Base-by-base conservation (phyloP, 2,888 invertebrate genomes). In the Lithodes maja region DNA sequence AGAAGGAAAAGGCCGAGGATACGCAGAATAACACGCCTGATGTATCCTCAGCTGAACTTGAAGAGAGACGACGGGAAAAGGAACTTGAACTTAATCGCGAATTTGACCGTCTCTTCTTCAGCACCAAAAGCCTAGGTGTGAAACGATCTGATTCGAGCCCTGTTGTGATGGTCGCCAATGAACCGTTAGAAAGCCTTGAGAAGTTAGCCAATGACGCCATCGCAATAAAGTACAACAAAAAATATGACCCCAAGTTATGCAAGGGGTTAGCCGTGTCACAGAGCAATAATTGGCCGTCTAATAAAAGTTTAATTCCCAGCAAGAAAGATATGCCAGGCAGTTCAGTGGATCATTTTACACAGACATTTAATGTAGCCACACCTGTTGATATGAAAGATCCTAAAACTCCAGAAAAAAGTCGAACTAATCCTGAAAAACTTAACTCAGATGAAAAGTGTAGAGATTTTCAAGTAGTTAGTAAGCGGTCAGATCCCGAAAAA, bases 1-100 rank as follows among this genome's bases (percentile, higher is more conserved):
- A 69, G 52, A 54, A 69, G 1, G 82, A 82, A 50, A 82, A 89
- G 55, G 68, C 33, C 9, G 82, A 85, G 71, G 89, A 86, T 15
- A 61, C 33, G 7, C 74, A 50, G 33, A 54, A 17, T 71, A 54
- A 17, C 17, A n/a, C 50, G 54, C 53, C 82, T 15, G 7, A 86
- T 5, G 33, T 33, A 33, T 86, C 88, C 2, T 17, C 71, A 49
- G 79, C 78, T 2, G 90, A 89, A 61, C 52, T 90, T 71, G 88
- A 86, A 83, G 90, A 90, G 80, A 85, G 90, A 7, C 82, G 90
- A n/a, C 82, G 85, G 2, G 90, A 90, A 69, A 90, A 88, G 83
- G 85, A 90, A 49, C 15, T 80, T 17, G 90, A 90, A 79, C 78
- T 90, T 55, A 87, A 89, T 75, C 82, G 90, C 5, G 90, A 90